Percentiles rank a stretch among this genome's conserved stretches.
phyloP scores from a whole-genome alignment of 92 coral and sea anemone species.

The Epizoanthus ramosus region DNA sequence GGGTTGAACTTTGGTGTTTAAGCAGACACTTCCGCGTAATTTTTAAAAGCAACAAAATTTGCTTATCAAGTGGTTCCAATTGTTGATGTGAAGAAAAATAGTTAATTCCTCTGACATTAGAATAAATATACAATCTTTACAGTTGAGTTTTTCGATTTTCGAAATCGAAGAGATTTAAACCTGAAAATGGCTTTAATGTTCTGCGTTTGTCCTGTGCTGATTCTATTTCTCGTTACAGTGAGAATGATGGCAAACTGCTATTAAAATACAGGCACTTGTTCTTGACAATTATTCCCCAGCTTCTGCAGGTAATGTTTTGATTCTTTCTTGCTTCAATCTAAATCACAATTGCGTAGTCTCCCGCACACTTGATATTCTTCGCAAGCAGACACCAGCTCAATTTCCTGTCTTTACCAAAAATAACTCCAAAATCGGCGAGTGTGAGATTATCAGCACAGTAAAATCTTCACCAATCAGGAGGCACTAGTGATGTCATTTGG shows the following conservation, averaged over 20 bases:
- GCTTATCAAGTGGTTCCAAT: too few relatives aligned
- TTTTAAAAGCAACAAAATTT: slow-evolving; percentile 1
- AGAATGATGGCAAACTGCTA: too few relatives aligned
- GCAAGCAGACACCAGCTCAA: not conserved
- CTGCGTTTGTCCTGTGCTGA: too few relatives aligned
- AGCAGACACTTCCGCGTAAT: not conserved
- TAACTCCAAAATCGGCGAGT: slow-evolving; percentile 9
- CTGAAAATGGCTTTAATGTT: too few relatives aligned
- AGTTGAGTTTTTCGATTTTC: too few relatives aligned
- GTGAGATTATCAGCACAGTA: slow-evolving; percentile 34
- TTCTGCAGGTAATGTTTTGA: not conserved
- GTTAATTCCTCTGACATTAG: too few relatives aligned
- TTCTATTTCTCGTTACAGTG: too few relatives aligned
- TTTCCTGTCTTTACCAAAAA: slow-evolving; percentile 6
- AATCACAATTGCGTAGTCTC: not conserved
- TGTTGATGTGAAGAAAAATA: too few relatives aligned
- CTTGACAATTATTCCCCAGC: not conserved
- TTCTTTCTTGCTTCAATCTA: not conserved
- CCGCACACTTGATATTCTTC: slow-evolving; percentile 15
- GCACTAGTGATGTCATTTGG: slow-evolving; percentile 60
- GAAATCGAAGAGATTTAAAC: too few relatives aligned
- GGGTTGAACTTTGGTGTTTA: not conserved
- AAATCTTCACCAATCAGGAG: slow-evolving; percentile 42
- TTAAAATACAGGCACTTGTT: not conserved
- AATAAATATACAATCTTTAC: too few relatives aligned